Conservation (phyloP, 2,113 vertebrate genomes). For the Daphoenositta chrysoptera region DNA sequence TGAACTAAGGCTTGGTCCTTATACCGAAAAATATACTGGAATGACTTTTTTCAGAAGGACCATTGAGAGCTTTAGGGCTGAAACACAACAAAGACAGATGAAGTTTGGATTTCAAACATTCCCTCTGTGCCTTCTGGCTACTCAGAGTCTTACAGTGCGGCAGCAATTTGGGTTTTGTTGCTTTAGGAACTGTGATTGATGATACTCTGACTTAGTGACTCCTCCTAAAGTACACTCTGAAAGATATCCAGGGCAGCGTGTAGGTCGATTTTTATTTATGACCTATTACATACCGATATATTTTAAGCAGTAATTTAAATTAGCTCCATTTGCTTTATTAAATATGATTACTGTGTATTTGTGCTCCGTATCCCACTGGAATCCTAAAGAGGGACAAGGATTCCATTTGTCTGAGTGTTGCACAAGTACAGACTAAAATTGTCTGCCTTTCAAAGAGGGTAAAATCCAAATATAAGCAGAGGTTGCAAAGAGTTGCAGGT, state of each 20-base stretch:
- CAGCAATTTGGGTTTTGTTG: background rate
- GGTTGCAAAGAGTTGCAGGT: background rate
- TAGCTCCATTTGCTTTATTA: slow-evolving; percentile 17
- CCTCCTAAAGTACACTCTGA: slow-evolving; percentile 12
- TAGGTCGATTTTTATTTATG: background rate
- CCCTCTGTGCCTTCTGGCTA: background rate
- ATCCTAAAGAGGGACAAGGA: background rate
- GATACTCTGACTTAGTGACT: background rate
- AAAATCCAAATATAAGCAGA: background rate
- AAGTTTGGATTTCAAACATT: background rate
- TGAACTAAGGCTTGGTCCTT: background rate
- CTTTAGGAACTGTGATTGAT: background rate
- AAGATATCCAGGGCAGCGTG: background rate
- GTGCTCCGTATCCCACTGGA: background rate
- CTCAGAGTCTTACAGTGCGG: fast-evolving
- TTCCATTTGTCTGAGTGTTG: background rate
- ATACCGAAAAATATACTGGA: background rate
- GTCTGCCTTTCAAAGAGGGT: background rate
- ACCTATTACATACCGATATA: background rate
- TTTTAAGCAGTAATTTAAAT: slow-evolving; percentile 42
- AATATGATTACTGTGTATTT: background rate
- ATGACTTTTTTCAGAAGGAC: background rate
- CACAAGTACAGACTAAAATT: background rate
- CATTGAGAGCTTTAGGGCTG: background rate
- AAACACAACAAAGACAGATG: background rate